Evolutionary conservation across 2,113 vertebrate genomes (phyloP).

Genomic region (Serinus canaria): DNA sequence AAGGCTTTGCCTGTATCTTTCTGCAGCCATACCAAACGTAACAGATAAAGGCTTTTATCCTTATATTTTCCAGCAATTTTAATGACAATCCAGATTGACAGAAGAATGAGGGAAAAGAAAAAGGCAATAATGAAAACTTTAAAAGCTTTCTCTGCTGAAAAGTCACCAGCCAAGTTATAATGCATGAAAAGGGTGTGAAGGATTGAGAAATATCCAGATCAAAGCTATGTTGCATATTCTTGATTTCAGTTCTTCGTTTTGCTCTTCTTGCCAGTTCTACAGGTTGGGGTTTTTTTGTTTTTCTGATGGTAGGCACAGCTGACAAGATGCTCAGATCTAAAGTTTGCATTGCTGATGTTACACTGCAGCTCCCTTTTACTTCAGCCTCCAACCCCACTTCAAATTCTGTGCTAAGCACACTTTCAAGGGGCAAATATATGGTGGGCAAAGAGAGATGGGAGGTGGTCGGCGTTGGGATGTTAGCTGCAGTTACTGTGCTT

Average conservation of each 20-base stretch:
- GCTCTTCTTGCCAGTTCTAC: background rate
- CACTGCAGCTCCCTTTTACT: background rate
- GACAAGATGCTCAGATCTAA: background rate
- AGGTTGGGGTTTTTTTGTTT: background rate
- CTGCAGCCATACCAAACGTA: background rate
- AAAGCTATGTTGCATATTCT: background rate
- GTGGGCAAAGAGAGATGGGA: background rate
- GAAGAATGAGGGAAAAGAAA: background rate
- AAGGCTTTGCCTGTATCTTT: background rate
- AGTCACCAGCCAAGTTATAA: background rate
- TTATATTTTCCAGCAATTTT: background rate
- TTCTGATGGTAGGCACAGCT: background rate
- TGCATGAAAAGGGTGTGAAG: background rate
- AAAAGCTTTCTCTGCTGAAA: background rate
- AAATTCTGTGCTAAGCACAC: background rate
- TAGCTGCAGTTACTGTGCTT: background rate
- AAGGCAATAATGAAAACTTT: background rate
- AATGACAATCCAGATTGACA: background rate
- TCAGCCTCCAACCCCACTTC: background rate
- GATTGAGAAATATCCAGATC: background rate
- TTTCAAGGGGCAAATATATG: background rate
- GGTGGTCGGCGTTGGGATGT: accelerated
- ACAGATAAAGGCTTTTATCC: background rate
- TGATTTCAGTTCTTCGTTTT: background rate
- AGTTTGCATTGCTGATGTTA: background rate